phyloP scores from a whole-genome alignment of 2,797 vertebrate species.

The Danio tinwini region DNA sequence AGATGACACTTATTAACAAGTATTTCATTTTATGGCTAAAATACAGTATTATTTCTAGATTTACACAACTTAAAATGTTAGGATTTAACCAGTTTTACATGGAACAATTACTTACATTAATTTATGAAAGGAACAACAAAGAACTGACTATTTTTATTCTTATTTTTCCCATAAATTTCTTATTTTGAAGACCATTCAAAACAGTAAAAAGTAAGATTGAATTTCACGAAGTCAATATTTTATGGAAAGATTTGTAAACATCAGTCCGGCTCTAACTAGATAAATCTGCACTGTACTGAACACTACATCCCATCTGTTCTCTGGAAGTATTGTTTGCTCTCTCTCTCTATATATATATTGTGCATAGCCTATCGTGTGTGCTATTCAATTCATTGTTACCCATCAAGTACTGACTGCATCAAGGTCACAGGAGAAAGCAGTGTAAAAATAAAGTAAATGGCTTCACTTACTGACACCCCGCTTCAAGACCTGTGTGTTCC shows the following conservation, averaged over 20 bases:
- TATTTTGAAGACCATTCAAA: no score
- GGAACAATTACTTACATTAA: no score
- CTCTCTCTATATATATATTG: neutral
- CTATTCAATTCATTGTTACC: neutral
- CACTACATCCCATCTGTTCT: neutral
- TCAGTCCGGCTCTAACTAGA: neutral
- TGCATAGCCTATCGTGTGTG: neutral
- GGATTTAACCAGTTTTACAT: no score
- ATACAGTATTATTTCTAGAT: no score
- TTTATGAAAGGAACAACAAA: no score
- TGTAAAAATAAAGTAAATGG: neutral
- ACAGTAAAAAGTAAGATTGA: no score
- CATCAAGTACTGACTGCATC: neutral
- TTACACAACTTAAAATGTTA: no score
- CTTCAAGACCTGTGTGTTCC: neutral
- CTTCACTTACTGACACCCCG: neutral
- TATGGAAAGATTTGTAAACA: constrained; percentile 6
- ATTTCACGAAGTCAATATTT: neutral
- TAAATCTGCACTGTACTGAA: neutral
- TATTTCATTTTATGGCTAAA: no score
- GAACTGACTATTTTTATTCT: no score
- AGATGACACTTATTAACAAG: no score
- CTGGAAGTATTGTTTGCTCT: neutral
- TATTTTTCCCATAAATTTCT: no score
- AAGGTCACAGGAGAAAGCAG: neutral